phyloP scores from a whole-genome alignment of 2,113 vertebrate genomes.

The Gobio gobio region DNA sequence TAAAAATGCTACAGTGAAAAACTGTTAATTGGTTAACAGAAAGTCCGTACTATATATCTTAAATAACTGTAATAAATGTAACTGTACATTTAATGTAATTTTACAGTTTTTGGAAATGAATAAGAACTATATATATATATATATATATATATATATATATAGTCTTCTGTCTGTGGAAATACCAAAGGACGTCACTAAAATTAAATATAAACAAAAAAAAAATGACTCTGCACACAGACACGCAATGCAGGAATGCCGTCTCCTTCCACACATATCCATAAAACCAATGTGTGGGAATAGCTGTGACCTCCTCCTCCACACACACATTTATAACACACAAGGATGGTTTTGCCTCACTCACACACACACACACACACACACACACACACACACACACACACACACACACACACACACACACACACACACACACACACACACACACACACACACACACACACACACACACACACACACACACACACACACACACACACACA shows the following conservation, averaged over 20 bases:
- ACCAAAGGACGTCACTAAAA: not conserved
- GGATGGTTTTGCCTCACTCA: not conserved
- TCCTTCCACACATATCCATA: conserved; percentile 12
- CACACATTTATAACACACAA: conserved; percentile 22
- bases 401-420: not conserved
- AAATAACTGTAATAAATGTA: too few relatives aligned
- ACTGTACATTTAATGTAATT: too few relatives aligned
- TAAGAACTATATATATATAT: too few relatives aligned
- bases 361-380: too few relatives aligned
- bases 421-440: conserved; percentile 17
- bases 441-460: not conserved
- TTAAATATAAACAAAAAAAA: not conserved
- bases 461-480: conserved; percentile 36
- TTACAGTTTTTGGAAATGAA: too few relatives aligned
- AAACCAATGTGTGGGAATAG: conserved; percentile 13
- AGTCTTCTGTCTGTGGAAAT: too few relatives aligned
- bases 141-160: too few relatives aligned
- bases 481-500: not conserved
- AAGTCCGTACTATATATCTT: too few relatives aligned
- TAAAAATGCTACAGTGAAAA: too few relatives aligned
- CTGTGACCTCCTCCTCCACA: conserved; percentile 32
- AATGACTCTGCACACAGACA: not conserved
- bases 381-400: too few relatives aligned
- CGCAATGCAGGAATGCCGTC: conserved; percentile 5
- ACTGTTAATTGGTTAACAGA: too few relatives aligned